Evolutionary conservation across 2,113 vertebrate species (phyloP), one percentile per base, ranked within the genome.

Genomic region (Odontophorus gujanensis): DNA sequence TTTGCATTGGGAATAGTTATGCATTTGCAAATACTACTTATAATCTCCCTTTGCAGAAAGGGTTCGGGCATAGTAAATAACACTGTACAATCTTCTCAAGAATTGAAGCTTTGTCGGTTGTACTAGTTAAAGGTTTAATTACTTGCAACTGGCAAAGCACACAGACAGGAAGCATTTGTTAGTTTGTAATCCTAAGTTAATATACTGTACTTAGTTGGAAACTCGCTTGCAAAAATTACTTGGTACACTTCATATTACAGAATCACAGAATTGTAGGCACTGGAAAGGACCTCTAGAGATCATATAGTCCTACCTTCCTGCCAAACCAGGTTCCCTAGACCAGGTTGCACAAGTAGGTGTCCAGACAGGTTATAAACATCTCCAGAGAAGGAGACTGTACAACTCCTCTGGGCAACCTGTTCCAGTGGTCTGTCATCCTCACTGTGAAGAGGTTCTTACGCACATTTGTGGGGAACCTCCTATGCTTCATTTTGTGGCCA

Each of bases 101-200:
- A 95, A 85, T 87, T 82, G 85, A 20, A 89, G 50, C 57, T 95
- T 96, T 93, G 68, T 95, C 45, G 81, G 83, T 93, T 82, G 30
- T 96, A 62, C 72, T 93, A 91, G 76, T 90, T 96, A 92, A 95
- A 96, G 63, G 53, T 94, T 97, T 96, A 78, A 93, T 96, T 97
- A 95, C 96, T 95, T 94, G 66, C 38, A 91, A 69, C 74, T 90
- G 80, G 59, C 28, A 96, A 87, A 96, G 84, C 30, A 87, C 38
- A 78, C 50, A 84, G 71, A 62, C 76, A 88, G 74, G 67, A 97
- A 96, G 42, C 94, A 97, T 94, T 95, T 85, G 92, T 91, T 87
- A 80, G 66, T 95, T 96, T 95, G 82, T 95, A 57, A 93, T 96
- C 96, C 77, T 82, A 80, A 96, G 43, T 82, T 95, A 97, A 92